These are phyloP conservation scores for Adelges cooleyi DNA, from an alignment of 1,140 invertebrate species.

Conservation along the genomic window DNA sequence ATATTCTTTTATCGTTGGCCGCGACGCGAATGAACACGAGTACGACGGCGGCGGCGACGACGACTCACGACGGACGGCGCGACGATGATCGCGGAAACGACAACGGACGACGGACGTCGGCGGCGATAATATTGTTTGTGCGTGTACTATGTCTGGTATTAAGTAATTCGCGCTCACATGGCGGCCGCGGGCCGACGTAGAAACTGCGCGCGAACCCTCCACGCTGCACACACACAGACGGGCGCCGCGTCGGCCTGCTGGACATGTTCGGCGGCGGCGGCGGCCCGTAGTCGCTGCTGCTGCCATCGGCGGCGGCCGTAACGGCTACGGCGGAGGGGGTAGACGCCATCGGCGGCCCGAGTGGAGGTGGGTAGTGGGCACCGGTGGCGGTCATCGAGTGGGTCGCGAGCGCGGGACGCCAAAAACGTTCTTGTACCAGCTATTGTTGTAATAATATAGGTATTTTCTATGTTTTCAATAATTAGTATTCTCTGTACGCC, in stretches of 20 bases:
- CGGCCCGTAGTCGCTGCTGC: neutral
- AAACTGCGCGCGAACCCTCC: conserved; percentile 26
- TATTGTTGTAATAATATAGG: too few relatives aligned
- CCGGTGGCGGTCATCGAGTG: conserved; percentile 3
- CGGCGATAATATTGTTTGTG: conserved; percentile 8
- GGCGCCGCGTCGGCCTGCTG: conserved; percentile 16
- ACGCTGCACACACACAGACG: neutral
- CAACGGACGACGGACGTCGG: neutral
- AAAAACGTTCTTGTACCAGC: too few relatives aligned
- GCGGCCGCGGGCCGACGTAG: conserved; percentile 14
- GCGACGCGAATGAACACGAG: neutral
- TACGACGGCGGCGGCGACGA: neutral
- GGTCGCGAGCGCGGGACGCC: too few relatives aligned
- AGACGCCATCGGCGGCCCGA: neutral
- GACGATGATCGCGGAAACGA: neutral
- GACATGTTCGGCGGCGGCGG: neutral
- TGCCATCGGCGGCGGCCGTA: neutral
- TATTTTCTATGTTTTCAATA: too few relatives aligned
- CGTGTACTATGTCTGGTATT: neutral
- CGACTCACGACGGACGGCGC: neutral
- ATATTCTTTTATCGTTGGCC: neutral
- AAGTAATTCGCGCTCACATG: conserved; percentile 23
- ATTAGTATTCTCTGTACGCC: too few relatives aligned
- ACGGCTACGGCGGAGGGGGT: neutral
- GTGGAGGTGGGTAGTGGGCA: too few relatives aligned